Percentiles rank a stretch among this genome's conserved stretches.
Conservation (phyloP, 2,797 vertebrate species). For the Chaetophractus vellerosus region DNA sequence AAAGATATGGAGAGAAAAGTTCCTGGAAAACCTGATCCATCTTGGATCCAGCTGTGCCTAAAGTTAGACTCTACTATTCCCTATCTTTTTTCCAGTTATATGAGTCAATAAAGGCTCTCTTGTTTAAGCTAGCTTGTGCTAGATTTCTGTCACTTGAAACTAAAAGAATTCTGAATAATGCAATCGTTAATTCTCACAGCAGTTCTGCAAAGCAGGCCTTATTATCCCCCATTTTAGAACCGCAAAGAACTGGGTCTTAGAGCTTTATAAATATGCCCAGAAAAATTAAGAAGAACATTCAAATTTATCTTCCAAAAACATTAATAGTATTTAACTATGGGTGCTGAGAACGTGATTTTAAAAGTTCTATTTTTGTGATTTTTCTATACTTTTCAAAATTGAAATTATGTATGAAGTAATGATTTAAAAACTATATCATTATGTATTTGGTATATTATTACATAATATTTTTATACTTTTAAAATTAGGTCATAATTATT, state of each 20-base stretch:
- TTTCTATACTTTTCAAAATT: constrained; percentile 2
- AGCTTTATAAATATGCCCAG: neutral
- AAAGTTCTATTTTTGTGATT: neutral
- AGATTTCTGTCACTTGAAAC: constrained; percentile 12
- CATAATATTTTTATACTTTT: constrained; percentile 9
- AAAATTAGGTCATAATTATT: constrained; percentile 32
- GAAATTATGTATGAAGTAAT: neutral
- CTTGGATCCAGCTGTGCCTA: neutral
- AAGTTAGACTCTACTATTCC: neutral
- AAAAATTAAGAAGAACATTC: neutral
- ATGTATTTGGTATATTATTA: neutral
- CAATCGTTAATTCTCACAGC: neutral
- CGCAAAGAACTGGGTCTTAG: neutral
- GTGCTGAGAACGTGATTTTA: constrained; percentile 37
- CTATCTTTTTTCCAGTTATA: neutral
- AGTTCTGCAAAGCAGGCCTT: neutral
- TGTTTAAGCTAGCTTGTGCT: constrained; percentile 12
- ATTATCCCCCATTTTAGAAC: neutral
- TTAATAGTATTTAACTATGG: neutral
- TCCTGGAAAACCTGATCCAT: neutral
- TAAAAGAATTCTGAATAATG: constrained; percentile 4
- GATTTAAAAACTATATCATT: neutral
- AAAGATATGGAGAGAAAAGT: neutral
- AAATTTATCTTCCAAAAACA: neutral
- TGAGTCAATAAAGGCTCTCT: neutral